Percentiles rank a stretch among this genome's conserved stretches.
These are phyloP conservation scores for Alcedo quadribrachys DNA, from an alignment of 2,797 vertebrate genomes.

Conservation along the genomic window DNA sequence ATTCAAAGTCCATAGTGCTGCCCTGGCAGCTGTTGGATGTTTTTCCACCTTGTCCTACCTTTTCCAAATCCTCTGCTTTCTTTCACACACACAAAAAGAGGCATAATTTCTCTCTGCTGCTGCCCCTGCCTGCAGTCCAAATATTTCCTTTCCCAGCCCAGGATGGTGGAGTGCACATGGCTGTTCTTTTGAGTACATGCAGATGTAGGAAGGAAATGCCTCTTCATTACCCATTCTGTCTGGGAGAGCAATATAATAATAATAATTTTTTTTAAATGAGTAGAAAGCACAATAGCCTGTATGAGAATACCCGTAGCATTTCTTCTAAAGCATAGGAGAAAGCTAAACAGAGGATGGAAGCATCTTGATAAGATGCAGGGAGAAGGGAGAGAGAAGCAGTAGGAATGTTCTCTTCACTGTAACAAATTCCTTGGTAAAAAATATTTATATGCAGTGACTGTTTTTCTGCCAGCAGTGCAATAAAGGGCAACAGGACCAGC, in stretches of 20 bases:
- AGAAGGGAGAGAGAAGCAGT: not conserved
- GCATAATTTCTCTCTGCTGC: not conserved
- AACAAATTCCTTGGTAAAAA: not conserved
- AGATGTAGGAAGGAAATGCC: not conserved
- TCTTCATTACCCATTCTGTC: not conserved
- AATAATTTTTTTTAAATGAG: not conserved
- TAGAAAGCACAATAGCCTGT: not conserved
- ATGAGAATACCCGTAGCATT: not conserved
- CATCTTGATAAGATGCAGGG: not conserved
- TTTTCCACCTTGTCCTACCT: not conserved
- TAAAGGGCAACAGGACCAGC: not conserved
- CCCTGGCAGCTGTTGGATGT: not conserved
- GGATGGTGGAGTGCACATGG: not conserved
- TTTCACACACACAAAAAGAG: not conserved
- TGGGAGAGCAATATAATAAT: not conserved
- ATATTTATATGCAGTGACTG: not conserved
- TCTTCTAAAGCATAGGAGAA: not conserved
- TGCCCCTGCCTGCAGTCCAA: not conserved
- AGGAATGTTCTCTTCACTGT: not conserved
- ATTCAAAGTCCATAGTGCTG: not conserved
- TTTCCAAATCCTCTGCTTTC: not conserved
- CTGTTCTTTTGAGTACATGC: not conserved
- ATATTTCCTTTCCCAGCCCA: not conserved
- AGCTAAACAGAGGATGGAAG: not conserved
- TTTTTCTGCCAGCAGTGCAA: not conserved